A percentile compares a stretch with the other conserved stretches of the same genome.
Conservation (phyloP, 2,113 vertebrate genomes). For the Siphamia tubifer region DNA sequence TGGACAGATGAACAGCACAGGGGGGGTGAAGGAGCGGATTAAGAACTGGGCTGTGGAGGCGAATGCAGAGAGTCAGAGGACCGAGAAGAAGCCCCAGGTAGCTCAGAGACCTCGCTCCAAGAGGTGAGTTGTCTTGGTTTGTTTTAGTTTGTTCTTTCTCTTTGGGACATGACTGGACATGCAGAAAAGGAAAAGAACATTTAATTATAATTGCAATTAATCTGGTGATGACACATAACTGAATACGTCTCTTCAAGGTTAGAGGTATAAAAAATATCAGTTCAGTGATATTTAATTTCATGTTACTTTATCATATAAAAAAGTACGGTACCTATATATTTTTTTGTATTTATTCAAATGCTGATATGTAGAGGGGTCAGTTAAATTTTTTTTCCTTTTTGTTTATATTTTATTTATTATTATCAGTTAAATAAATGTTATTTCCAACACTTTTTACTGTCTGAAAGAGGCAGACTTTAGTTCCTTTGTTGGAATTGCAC, state of each 20-base stretch:
- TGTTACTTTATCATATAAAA: too few relatives aligned
- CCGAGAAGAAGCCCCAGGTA: constrained; percentile 32
- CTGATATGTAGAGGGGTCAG: too few relatives aligned
- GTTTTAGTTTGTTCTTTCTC: not conserved
- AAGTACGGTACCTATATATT: too few relatives aligned
- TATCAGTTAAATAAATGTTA: too few relatives aligned
- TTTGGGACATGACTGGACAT: constrained; percentile 5
- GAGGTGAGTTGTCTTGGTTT: constrained; percentile 46
- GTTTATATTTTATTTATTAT: not conserved
- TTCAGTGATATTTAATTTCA: too few relatives aligned
- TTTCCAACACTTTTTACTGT: too few relatives aligned
- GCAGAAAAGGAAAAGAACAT: constrained; percentile 3
- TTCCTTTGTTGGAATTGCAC: too few relatives aligned
- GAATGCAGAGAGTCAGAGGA: not conserved
- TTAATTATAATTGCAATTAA: not conserved
- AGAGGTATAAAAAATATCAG: too few relatives aligned
- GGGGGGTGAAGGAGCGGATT: constrained; percentile 71
- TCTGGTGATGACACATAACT: too few relatives aligned
- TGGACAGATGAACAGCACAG: not conserved
- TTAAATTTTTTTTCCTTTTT: not conserved
- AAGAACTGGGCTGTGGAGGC: constrained; percentile 59
- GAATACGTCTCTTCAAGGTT: too few relatives aligned
- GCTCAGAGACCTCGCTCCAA: not conserved
- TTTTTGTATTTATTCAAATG: too few relatives aligned
- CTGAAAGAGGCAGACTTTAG: too few relatives aligned